phyloP scores from a whole-genome alignment of 2,888 invertebrate species.

The Microdon myrmicae region DNA sequence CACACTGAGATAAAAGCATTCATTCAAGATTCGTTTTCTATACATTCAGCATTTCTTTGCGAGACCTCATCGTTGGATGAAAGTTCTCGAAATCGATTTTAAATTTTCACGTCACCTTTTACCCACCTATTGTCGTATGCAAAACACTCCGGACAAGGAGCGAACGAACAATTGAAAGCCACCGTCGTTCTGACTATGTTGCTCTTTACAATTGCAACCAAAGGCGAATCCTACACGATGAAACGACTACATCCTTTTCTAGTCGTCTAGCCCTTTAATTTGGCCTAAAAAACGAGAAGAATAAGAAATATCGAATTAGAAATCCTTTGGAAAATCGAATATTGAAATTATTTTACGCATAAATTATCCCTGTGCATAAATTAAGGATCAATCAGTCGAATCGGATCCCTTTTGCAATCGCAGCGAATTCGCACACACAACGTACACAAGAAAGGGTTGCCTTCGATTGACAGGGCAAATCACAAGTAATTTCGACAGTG shows the following conservation, averaged over 20 bases:
- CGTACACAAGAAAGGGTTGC: constrained; percentile 36
- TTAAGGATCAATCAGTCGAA: constrained; percentile 63
- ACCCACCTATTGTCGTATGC: constrained; percentile 51
- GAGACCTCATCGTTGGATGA: constrained; percentile 17
- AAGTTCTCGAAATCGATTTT: constrained; percentile 44
- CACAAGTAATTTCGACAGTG: constrained; percentile 46
- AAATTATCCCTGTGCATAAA: constrained; percentile 61
- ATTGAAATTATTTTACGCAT: constrained; percentile 51
- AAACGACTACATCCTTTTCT: too few relatives aligned
- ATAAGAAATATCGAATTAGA: constrained; percentile 35
- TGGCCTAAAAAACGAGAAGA: constrained; percentile 3
- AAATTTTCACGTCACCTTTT: constrained; percentile 49
- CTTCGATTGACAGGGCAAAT: constrained; percentile 41
- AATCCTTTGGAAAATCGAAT: constrained; percentile 48
- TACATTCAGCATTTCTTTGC: constrained; percentile 24
- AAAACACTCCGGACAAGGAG: constrained; percentile 40
- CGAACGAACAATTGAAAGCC: constrained; percentile 47
- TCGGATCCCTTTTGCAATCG: constrained; percentile 17
- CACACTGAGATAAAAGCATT: constrained; percentile 39
- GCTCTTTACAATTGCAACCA: constrained; percentile 3
- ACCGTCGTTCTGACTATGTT: constrained; percentile 15
- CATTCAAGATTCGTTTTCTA: constrained; percentile 8
- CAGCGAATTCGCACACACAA: constrained; percentile 1
- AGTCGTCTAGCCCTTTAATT: constrained; percentile 21
- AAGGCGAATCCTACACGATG: constrained; percentile 10